phyloP scores from a whole-genome alignment of 2,888 invertebrate genomes.

The Odontocolon sp. region DNA sequence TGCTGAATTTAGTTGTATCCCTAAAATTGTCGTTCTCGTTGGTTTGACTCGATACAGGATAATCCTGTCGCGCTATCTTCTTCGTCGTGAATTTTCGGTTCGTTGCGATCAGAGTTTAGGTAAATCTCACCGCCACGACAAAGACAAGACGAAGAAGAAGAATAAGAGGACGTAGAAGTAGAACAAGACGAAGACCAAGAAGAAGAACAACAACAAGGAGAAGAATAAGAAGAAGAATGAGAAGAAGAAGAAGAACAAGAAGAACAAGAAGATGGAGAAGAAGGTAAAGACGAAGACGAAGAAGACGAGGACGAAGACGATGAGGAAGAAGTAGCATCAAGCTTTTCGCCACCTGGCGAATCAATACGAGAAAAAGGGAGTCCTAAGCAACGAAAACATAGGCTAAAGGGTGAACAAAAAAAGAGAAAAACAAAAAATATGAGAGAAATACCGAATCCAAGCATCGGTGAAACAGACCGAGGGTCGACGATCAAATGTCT shows the following conservation, averaged over 20 bases:
- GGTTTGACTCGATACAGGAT: conserved; percentile 34
- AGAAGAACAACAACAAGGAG: conserved; percentile 1
- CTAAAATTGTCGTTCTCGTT: background rate
- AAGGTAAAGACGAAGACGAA: background rate
- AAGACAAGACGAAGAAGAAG: background rate
- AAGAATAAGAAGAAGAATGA: background rate
- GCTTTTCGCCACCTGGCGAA: conserved; percentile 46
- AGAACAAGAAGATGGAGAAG: conserved; percentile 6
- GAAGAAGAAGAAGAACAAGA: background rate
- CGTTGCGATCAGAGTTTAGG: too few species aligned
- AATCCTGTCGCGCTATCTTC: conserved; percentile 1
- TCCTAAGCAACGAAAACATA: background rate
- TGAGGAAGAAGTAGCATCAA: conserved; percentile 13
- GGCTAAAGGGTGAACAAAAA: background rate
- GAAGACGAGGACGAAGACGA: background rate
- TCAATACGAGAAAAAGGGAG: conserved; percentile 47
- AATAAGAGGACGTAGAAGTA: conserved; percentile 9
- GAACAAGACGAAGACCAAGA: background rate
- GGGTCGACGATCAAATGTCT: conserved; percentile 21
- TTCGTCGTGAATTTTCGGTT: background rate
- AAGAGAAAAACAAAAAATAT: conserved; percentile 6
- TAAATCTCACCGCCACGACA: background rate
- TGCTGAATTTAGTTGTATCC: background rate
- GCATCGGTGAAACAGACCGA: background rate
- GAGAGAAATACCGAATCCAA: too few species aligned